Conservation (phyloP, 2,888 invertebrate species). For the Latrodectus elegans region DNA sequence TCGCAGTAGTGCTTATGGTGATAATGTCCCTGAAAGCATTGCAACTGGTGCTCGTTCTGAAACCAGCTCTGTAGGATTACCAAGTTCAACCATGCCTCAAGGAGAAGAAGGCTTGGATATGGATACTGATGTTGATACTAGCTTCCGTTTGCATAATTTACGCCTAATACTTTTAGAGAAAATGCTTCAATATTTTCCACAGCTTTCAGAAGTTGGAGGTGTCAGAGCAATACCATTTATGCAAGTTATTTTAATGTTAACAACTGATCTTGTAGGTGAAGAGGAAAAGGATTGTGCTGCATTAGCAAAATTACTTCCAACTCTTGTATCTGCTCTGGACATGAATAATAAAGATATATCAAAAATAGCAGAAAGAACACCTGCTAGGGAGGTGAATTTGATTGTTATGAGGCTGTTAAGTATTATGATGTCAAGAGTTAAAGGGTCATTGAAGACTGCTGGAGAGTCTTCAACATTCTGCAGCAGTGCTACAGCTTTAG, state of each 20-base stretch:
- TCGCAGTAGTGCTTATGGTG: slow-evolving; percentile 92
- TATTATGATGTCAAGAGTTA: slow-evolving; percentile 85
- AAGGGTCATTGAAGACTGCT: slow-evolving; percentile 73
- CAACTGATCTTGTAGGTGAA: slow-evolving; percentile 89
- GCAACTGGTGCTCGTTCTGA: slow-evolving; percentile 78
- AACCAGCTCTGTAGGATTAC: slow-evolving; percentile 78
- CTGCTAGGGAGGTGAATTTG: slow-evolving; percentile 88
- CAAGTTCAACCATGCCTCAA: slow-evolving; percentile 74
- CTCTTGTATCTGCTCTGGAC: slow-evolving; percentile 79
- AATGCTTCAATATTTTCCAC: slow-evolving; percentile 85
- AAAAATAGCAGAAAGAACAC: slow-evolving; percentile 79
- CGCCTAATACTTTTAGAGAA: slow-evolving; percentile 84
- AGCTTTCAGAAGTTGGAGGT: slow-evolving; percentile 85
- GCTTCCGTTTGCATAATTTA: slow-evolving; percentile 80
- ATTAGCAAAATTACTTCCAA: slow-evolving; percentile 84
- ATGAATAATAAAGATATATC: slow-evolving; percentile 71
- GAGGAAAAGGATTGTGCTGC: slow-evolving; percentile 87
- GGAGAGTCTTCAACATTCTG: slow-evolving; percentile 66
- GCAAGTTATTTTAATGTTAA: slow-evolving; percentile 92
- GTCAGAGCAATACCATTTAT: slow-evolving; percentile 92
- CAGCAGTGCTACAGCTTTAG: slow-evolving; percentile 63
- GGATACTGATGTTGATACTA: slow-evolving; percentile 74
- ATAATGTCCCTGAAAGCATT: slow-evolving; percentile 79
- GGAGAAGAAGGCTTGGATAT: slow-evolving; percentile 72
- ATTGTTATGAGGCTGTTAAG: slow-evolving; percentile 91